Percentiles rank a stretch among this genome's conserved stretches.
Conservation (phyloP, 2,797 vertebrate genomes). For the Lophius americanus region DNA sequence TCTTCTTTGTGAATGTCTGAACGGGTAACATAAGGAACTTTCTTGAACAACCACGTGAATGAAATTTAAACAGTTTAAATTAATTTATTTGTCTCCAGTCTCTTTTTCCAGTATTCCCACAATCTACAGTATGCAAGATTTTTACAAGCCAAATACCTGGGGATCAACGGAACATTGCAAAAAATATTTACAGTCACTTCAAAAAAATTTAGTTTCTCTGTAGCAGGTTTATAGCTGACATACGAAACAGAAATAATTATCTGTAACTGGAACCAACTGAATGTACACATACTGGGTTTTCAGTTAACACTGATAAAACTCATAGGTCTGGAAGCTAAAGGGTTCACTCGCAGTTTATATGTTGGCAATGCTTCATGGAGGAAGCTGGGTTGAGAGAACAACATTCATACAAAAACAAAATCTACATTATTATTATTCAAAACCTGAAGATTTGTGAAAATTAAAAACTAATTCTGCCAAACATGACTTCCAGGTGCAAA, state of each 20-base stretch:
- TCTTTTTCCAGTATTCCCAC: slow-evolving; percentile 86
- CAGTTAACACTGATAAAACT: slow-evolving; percentile 62
- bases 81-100: slow-evolving; percentile 83
- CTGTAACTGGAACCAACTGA: slow-evolving; percentile 51
- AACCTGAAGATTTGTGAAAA: slow-evolving; percentile 49
- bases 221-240: slow-evolving; percentile 63
- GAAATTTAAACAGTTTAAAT: slow-evolving; percentile 67
- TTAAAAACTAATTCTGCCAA: slow-evolving; percentile 31
- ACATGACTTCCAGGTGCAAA: slow-evolving; percentile 8
- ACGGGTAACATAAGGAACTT: neutral
- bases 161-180: slow-evolving; percentile 73
- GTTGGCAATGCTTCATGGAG: slow-evolving; percentile 33
- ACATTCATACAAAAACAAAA: slow-evolving; percentile 33
- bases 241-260: slow-evolving; percentile 38
- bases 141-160: slow-evolving; percentile 78
- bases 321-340: slow-evolving; percentile 51
- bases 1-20: neutral
- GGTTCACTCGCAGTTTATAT: slow-evolving; percentile 41
- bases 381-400: slow-evolving; percentile 43
- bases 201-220: slow-evolving; percentile 67
- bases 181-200: slow-evolving; percentile 53
- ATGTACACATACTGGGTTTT: slow-evolving; percentile 57
- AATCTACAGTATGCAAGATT: slow-evolving; percentile 53
- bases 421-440: slow-evolving; percentile 35
- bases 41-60: neutral